Evolutionary conservation across 2,797 vertebrate genomes (phyloP).

Genomic region (Pseudomugil tenellus): DNA sequence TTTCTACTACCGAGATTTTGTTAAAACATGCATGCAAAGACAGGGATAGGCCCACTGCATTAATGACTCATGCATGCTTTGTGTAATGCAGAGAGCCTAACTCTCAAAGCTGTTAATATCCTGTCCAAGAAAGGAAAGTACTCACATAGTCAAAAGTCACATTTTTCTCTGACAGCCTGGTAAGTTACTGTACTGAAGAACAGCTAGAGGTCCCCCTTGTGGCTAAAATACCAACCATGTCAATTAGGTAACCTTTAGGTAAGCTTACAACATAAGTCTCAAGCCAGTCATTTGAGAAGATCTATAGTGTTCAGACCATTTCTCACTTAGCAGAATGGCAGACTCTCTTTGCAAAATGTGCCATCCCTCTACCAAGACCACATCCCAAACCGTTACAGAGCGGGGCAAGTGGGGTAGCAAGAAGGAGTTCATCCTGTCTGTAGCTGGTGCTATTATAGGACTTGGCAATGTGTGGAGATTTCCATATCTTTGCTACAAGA

Average conservation of each 20-base stretch:
- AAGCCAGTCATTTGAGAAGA: slow-evolving; percentile 16
- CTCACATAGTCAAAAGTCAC: slow-evolving; percentile 13
- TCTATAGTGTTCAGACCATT: background rate
- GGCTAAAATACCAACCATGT: slow-evolving; percentile 30
- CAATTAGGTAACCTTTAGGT: slow-evolving; percentile 24
- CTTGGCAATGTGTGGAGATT: slow-evolving; percentile 80
- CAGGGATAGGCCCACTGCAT: no score
- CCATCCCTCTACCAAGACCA: slow-evolving; percentile 7
- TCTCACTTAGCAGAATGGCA: slow-evolving; percentile 49
- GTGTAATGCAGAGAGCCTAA: no score
- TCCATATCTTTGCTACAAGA: slow-evolving; percentile 79
- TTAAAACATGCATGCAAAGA: no score
- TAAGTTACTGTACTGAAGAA: background rate
- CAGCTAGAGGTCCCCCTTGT: slow-evolving; percentile 57
- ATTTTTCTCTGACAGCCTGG: background rate
- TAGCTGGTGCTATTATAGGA: slow-evolving; percentile 73
- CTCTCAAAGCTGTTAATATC: background rate
- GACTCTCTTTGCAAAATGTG: slow-evolving; percentile 23
- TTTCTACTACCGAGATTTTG: no score
- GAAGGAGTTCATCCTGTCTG: slow-evolving; percentile 71
- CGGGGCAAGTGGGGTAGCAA: slow-evolving; percentile 74
- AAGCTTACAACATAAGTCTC: slow-evolving; percentile 4
- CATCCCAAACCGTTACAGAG: slow-evolving; percentile 28
- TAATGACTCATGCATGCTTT: no score
- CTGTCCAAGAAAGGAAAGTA: slow-evolving; percentile 19